A percentile compares a stretch with the other conserved stretches of the same genome.
Evolutionary conservation across 2,113 vertebrate genomes (phyloP).

Genomic region (Tiliqua scincoides): DNA sequence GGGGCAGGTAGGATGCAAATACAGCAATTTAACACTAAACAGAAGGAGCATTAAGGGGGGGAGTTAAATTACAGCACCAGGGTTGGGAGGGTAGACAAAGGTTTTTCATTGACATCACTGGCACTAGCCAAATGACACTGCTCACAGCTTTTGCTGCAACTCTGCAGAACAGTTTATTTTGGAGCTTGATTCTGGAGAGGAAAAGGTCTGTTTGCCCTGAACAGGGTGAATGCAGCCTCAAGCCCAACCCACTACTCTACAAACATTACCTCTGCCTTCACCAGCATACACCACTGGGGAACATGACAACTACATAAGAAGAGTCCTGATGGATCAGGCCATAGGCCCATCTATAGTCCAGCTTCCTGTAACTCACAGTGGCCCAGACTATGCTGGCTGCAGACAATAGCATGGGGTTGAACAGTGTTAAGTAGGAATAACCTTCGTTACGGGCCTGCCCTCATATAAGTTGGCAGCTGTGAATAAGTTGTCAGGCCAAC

Average conservation of each 20-base stretch:
- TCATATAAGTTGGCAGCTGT: neutral
- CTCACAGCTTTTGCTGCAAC: neutral
- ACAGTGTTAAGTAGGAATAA: neutral
- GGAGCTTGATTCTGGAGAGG: neutral
- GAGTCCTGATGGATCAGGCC: no score
- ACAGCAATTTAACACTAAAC: neutral
- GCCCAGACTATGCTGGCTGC: neutral
- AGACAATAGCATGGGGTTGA: neutral
- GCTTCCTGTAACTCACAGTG: no score
- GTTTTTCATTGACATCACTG: neutral
- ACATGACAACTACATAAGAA: no score
- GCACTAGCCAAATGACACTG: neutral
- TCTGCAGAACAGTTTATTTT: neutral
- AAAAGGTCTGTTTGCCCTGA: neutral
- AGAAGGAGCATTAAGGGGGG: neutral
- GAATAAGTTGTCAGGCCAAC: neutral
- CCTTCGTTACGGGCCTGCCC: neutral
- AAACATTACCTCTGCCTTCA: neutral
- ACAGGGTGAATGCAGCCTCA: neutral
- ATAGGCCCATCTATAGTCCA: no score
- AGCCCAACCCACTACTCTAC: neutral
- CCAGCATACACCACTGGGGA: neutral
- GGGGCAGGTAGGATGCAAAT: no score
- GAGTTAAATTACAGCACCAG: neutral
- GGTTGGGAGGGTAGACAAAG: no score